phyloP scores from a whole-genome alignment of 2,888 invertebrate species.

The Machimus rusticus region DNA sequence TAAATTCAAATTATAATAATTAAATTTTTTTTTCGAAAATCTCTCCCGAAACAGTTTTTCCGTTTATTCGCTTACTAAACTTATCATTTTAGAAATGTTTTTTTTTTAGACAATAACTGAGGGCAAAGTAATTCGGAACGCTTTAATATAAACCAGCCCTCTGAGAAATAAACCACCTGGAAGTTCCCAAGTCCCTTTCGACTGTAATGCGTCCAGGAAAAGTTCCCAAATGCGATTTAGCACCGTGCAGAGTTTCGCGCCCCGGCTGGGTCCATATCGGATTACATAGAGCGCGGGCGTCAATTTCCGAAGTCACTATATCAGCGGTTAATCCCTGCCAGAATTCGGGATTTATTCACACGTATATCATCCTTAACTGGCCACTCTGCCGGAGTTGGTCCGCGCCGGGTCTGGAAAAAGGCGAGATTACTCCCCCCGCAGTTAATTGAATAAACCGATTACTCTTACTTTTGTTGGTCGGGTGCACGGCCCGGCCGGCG shows the following conservation, averaged over 20 bases:
- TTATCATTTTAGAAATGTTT: too few relatives aligned
- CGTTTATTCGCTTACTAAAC: too few relatives aligned
- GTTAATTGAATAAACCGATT: conserved; percentile 52
- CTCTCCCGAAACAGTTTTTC: too few relatives aligned
- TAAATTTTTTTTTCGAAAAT: too few relatives aligned
- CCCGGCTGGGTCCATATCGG: background rate
- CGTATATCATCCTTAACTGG: conserved; percentile 52
- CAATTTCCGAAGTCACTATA: conserved; percentile 50
- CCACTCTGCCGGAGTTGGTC: conserved; percentile 42
- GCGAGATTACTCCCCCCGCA: conserved; percentile 47
- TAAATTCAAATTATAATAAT: too few relatives aligned
- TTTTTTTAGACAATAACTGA: too few relatives aligned
- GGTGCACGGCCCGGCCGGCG: background rate
- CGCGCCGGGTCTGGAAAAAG: conserved; percentile 42
- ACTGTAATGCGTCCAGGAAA: background rate
- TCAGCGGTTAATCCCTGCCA: conserved; percentile 51
- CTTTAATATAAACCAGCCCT: background rate
- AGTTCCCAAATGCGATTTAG: background rate
- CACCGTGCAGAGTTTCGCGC: background rate
- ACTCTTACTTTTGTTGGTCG: conserved; percentile 46
- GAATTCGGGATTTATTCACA: conserved; percentile 52
- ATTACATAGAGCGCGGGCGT: conserved; percentile 40
- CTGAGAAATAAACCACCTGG: background rate
- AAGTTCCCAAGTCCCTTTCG: background rate
- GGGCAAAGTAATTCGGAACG: background rate